phyloP scores from a whole-genome alignment of 1,140 invertebrate species.

The Drosophila nigrodunni region DNA sequence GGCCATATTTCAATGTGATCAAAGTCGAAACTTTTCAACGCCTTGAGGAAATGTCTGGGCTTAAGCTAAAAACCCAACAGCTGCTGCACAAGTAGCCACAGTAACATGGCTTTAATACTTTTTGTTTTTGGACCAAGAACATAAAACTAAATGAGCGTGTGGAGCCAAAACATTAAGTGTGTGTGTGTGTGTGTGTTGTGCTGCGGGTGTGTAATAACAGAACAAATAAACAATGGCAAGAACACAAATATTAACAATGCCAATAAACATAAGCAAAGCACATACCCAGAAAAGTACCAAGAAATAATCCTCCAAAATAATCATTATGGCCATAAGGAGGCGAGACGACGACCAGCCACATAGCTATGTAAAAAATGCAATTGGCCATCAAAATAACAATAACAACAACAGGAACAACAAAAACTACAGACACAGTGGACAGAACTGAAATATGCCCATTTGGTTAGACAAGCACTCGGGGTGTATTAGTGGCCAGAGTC shows the following conservation, averaged over 20 bases:
- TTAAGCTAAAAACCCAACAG: conserved; percentile 15
- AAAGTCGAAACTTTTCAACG: conserved; percentile 16
- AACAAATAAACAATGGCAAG: conserved; percentile 67
- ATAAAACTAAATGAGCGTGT: conserved; percentile 71
- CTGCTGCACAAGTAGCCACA: conserved; percentile 25
- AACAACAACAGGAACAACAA: conserved; percentile 50
- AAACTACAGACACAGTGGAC: conserved; percentile 31
- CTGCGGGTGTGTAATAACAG: conserved; percentile 62
- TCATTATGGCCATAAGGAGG: conserved; percentile 74
- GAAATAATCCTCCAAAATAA: conserved; percentile 77
- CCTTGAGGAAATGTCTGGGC: conserved; percentile 8
- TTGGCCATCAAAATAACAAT: conserved; percentile 70
- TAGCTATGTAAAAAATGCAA: conserved; percentile 79
- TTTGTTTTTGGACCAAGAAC: conserved; percentile 27
- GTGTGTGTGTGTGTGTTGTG: conserved; percentile 27
- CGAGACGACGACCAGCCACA: conserved; percentile 35
- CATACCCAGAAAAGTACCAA: conserved; percentile 45
- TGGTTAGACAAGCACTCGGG: conserved; percentile 36
- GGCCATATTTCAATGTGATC: conserved; percentile 27
- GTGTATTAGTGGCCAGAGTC: conserved; percentile 40
- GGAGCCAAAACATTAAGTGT: background rate
- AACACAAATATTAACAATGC: conserved; percentile 78
- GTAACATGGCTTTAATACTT: conserved; percentile 37
- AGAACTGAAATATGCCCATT: conserved; percentile 59
- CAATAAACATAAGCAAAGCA: conserved; percentile 68